Base-by-base conservation (phyloP, 2,113 vertebrate species). In the Falco punctatus region DNA sequence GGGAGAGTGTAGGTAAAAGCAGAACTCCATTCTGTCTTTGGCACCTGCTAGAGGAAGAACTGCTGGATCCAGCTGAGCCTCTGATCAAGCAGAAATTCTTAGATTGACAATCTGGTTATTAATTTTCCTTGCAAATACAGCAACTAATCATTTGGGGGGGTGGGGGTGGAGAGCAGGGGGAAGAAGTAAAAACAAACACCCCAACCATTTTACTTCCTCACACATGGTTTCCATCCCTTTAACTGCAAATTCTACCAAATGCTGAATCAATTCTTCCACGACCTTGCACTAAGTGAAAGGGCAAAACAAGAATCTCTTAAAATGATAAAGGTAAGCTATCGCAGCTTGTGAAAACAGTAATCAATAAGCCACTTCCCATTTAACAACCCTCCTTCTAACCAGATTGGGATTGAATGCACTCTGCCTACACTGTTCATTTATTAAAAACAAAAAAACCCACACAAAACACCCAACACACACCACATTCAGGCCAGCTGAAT, bases 201-300 rank as follows among this genome's bases (percentile, higher is more conserved):
- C 26, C 40, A 83, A 69, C 52, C 33, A 18, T 73, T 86, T 80
- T 30, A 30, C 49, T 65, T 90, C 74, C 24, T 92, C 71, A 70
- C 46, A 51, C 30, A 40, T 19, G 4, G 33, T 59, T 95, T 88
- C 62, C 74, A 92, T 48, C 30, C 35, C 44, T 86, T 92, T 80
- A 95, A 81, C 82, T 58, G 46, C 58, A 94, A 93, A 83, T 82
- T 83, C 79, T 80, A 83, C 58, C 35, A 93, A 94, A 90, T 82
- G 44, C 67, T 46, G 5, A 90, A 95, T 94, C 94, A 94, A 90
- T 94, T 90, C 91, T 90, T 95, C 79, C 28, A 8, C 61, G 92
- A 96, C 96, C 94, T 95, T 88, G 91, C 79, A 90, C 79, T 95
- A 90, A 95, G 75, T 62, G 62, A 94, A 95, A 90, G 86, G 72